Conservation (phyloP, 2,113 vertebrate species). For the Polypterus senegalus region DNA sequence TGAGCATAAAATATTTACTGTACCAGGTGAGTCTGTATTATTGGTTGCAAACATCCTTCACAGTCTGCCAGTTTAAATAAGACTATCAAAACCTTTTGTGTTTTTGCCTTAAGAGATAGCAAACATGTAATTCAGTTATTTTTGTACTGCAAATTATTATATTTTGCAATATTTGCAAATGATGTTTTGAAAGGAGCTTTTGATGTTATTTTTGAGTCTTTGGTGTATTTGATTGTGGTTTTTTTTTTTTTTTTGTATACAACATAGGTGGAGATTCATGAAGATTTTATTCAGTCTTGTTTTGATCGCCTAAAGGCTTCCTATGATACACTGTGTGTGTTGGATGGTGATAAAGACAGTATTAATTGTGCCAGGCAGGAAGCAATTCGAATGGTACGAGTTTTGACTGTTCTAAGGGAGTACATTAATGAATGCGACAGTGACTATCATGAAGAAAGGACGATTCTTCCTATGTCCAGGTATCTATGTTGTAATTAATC, state of each 20-base stretch:
- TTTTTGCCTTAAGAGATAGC: not conserved
- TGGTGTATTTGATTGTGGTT: conserved; percentile 6
- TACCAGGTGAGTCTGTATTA: too few relatives aligned
- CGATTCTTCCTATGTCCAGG: conserved; percentile 98
- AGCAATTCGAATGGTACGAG: conserved; percentile 94
- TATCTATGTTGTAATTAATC: too few relatives aligned
- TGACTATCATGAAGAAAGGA: conserved; percentile 95
- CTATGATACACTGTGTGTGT: conserved; percentile 89
- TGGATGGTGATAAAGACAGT: conserved; percentile 98
- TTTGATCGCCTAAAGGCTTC: conserved; percentile 97
- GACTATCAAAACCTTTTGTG: too few relatives aligned
- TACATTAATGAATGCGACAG: conserved; percentile 98
- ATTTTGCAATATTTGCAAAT: too few relatives aligned
- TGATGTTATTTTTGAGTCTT: too few relatives aligned
- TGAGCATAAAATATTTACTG: too few relatives aligned
- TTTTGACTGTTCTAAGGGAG: conserved; percentile 89
- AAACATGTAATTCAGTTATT: not conserved
- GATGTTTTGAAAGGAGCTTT: too few relatives aligned
- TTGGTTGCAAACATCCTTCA: too few relatives aligned
- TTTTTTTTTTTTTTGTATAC: conserved; percentile 18
- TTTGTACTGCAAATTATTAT: too few relatives aligned
- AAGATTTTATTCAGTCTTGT: conserved; percentile 97
- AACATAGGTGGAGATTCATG: conserved; percentile 90
- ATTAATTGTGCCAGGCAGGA: conserved; percentile 96
- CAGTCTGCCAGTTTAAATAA: too few relatives aligned